Conservation (phyloP, 2,797 vertebrate species). For the Coregonus suidteri region DNA sequence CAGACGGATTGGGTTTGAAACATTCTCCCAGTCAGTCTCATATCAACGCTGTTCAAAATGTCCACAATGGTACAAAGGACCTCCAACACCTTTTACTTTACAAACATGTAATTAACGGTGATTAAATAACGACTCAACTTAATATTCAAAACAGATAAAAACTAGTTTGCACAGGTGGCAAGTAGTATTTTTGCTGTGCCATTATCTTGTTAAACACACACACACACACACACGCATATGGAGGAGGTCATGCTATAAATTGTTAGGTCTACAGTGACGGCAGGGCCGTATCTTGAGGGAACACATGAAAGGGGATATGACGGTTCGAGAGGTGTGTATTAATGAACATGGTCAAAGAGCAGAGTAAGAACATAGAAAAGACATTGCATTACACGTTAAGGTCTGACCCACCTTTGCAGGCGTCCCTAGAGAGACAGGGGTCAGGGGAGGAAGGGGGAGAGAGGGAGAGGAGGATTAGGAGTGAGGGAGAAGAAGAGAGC, state of each 20-base stretch:
- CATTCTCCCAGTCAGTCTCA: conserved; percentile 17
- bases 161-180: conserved; percentile 55
- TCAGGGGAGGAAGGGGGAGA: conserved; percentile 19
- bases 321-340: conserved; percentile 55
- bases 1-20: conserved; percentile 36
- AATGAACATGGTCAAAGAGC: conserved; percentile 70
- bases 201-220: conserved; percentile 50
- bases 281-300: conserved; percentile 60
- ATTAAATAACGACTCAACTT: conserved; percentile 13
- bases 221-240: conserved; percentile 29
- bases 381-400: conserved; percentile 59
- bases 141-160: conserved; percentile 36
- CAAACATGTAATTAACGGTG: background rate
- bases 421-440: conserved; percentile 44
- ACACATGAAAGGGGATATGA: conserved; percentile 65
- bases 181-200: conserved; percentile 48
- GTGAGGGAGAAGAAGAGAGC: conserved; percentile 21
- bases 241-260: conserved; percentile 55
- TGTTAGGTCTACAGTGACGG: conserved; percentile 63
- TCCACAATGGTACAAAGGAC: conserved; percentile 7
- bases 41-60: conserved; percentile 2
- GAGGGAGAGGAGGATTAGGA: conserved; percentile 16
- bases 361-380: conserved; percentile 56
- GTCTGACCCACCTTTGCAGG: conserved; percentile 69
- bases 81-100: background rate